Base-by-base conservation (phyloP, 1,140 invertebrate genomes). In the Sitobion miscanthi region DNA sequence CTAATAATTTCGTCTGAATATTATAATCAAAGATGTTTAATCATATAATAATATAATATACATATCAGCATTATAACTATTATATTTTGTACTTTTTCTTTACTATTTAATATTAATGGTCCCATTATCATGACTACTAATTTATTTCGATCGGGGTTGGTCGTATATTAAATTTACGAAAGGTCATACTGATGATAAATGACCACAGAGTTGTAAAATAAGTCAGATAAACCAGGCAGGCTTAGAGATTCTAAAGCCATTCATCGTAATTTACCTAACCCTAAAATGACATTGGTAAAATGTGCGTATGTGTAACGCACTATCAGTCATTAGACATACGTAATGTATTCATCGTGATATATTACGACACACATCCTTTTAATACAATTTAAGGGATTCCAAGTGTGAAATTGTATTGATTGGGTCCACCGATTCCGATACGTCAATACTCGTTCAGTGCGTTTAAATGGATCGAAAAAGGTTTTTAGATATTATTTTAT, bases 261-360 rank as follows among this genome's bases (percentile, higher is more conserved):
- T 87, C 86, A 49, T 87, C 86, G 47, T 87, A 47, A n/a, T 87
- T 87, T 87, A 87, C 30, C 45, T 49, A 87, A 49, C 86, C 25
- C 45, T 20, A 49, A 87, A 47, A 87, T 35, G 25, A n/a, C 47
- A 87, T 87, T 87, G 47, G 45, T n/a, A 20, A 87, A 87, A 49
- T 49, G 17, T n/a, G 85, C 42, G 42, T 49, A 49, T 11, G 83
- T 42, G 6, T 25, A 45, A 38, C 38, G 38, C 23, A 25, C 62
- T 69, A 69, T 45, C 83, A 23, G 38, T 42, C 83, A 85, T 42
- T 14, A 30, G 30, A n/a, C 62, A 69, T 30, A n/a, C 11, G 62
- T n/a, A 69, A 69, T 8, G 17, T 85, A 85, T 38, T 85, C 38
- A 42, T 45, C 42, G 77, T 35, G 8, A 82, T 82, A 82, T 69